Conservation (phyloP, 2,797 vertebrate species). For the Micromesistius poutassou region DNA sequence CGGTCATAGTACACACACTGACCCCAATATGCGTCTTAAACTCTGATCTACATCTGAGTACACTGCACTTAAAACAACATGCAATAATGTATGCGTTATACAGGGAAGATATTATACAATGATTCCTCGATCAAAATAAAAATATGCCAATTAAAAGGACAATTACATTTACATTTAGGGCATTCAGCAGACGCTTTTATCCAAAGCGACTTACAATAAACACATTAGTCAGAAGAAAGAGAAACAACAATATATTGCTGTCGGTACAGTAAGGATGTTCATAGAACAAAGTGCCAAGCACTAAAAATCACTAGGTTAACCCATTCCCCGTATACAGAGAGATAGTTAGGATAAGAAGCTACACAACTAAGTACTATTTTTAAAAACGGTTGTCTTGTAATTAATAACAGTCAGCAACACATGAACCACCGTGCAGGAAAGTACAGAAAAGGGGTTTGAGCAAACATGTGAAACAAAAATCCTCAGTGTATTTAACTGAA, state of each 20-base stretch:
- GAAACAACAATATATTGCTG: too few relatives aligned
- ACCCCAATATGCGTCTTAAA: background rate
- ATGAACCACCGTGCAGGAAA: background rate
- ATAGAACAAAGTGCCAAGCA: too few relatives aligned
- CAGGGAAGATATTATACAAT: background rate
- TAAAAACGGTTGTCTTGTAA: too few relatives aligned
- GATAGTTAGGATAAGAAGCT: too few relatives aligned
- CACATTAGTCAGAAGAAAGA: too few relatives aligned
- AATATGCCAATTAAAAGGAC: background rate
- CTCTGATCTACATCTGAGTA: background rate
- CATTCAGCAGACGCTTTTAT: too few relatives aligned
- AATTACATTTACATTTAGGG: background rate
- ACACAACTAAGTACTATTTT: too few relatives aligned
- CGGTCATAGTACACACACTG: constrained; percentile 25
- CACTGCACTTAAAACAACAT: background rate
- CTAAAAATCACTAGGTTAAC: too few relatives aligned
- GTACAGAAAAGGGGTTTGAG: background rate
- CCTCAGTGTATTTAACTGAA: background rate
- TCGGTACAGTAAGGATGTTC: too few relatives aligned
- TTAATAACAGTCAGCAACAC: background rate
- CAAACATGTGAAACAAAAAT: background rate
- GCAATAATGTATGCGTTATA: background rate
- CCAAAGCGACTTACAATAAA: too few relatives aligned
- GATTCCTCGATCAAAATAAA: background rate
- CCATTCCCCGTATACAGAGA: too few relatives aligned